A percentile compares a stretch with the other conserved stretches of the same genome.
Evolutionary conservation across 2,113 vertebrate species (phyloP).

Genomic region (Morone chrysops): DNA sequence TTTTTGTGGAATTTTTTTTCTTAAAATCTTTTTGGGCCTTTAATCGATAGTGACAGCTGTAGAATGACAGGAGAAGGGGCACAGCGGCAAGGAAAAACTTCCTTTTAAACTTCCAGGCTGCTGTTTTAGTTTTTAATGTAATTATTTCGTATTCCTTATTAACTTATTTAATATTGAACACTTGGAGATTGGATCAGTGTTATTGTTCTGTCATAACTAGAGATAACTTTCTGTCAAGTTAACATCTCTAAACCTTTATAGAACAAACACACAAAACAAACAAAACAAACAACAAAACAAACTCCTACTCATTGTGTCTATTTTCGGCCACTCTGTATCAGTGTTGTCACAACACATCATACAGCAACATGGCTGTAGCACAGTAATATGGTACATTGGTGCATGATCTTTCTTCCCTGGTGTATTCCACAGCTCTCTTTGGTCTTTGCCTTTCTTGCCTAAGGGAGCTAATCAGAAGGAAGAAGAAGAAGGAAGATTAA

Average conservation of each 20-base stretch:
- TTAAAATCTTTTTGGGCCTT: no score
- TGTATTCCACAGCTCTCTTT: slow-evolving; percentile 4
- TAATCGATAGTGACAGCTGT: no score
- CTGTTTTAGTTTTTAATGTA: neutral
- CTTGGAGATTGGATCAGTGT: neutral
- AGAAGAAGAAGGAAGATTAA: slow-evolving; percentile 22
- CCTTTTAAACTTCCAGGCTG: no score
- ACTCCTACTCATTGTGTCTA: slow-evolving; percentile 43
- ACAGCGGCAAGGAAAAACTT: no score
- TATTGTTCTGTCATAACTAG: neutral
- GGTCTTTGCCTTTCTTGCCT: slow-evolving; percentile 16
- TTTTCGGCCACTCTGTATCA: slow-evolving; percentile 40
- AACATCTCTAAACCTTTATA: neutral
- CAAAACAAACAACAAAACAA: no score
- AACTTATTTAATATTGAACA: neutral
- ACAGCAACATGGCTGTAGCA: slow-evolving; percentile 10
- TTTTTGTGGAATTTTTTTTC: no score
- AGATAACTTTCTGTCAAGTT: neutral
- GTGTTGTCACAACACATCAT: slow-evolving; percentile 58
- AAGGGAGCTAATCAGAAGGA: slow-evolving; percentile 23
- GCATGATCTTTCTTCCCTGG: slow-evolving; percentile 21
- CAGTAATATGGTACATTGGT: neutral
- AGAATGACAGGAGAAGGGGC: no score
- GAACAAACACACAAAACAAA: no score
- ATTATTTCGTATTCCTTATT: neutral